These are phyloP conservation scores for Pilophorus perplexus DNA, from an alignment of 2,888 invertebrate species.

Conservation along the genomic window DNA sequence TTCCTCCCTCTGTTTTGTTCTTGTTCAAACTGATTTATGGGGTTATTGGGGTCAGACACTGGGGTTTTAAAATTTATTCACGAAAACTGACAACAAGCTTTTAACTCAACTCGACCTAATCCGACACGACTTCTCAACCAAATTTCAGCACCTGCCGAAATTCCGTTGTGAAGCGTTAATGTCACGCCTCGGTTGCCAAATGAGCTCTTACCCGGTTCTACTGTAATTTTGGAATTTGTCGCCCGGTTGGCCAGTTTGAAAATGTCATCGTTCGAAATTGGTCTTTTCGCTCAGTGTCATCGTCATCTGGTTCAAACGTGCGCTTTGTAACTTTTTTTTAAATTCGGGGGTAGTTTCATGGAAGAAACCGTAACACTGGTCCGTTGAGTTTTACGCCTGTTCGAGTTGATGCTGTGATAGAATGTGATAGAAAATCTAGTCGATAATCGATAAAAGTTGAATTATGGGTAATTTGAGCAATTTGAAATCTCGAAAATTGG, in stretches of 20 bases:
- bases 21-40: not conserved
- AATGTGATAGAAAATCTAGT: not conserved
- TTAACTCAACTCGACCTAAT: too few relatives aligned
- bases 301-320: not conserved
- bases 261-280: slow-evolving; percentile 15
- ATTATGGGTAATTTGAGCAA: not conserved
- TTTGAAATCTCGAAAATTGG: not conserved
- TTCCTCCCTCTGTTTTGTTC: not conserved
- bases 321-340: not conserved
- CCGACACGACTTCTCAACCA: too few relatives aligned
- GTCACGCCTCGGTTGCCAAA: not conserved
- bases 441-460: not conserved
- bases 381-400: not conserved
- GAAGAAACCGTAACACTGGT: not conserved
- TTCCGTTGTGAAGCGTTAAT: too few relatives aligned
- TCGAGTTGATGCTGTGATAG: not conserved
- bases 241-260: not conserved
- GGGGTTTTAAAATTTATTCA: too few relatives aligned
- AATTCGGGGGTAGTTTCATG: not conserved
- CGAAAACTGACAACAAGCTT: too few relatives aligned
- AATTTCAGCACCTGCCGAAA: too few relatives aligned
- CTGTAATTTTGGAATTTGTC: not conserved
- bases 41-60: too few relatives aligned
- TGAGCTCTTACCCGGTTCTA: not conserved
- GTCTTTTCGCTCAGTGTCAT: slow-evolving; percentile 18